Evolutionary conservation across 2,797 vertebrate species (phyloP).

Genomic region (Cynodonichthys magdalenae): DNA sequence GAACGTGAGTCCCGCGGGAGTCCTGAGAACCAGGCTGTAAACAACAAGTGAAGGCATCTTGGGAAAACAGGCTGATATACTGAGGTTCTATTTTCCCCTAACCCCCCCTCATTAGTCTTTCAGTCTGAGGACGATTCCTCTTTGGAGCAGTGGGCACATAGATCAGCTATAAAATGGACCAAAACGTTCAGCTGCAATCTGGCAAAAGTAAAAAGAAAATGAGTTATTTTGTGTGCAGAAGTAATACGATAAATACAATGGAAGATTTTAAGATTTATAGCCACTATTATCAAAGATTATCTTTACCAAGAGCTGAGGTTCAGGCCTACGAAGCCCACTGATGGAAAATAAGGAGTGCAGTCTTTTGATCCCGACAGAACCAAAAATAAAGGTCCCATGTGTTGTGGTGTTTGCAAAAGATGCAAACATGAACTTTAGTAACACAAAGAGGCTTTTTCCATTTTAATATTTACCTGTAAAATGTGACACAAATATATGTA

Average conservation of each 20-base stretch:
- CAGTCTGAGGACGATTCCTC: neutral
- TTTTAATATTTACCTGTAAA: constrained; percentile 18
- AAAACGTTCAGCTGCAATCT: neutral
- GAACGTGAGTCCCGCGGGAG: constrained; percentile 47
- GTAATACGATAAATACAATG: fast-evolving
- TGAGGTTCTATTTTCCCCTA: constrained; percentile 34
- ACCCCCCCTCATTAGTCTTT: constrained; percentile 8
- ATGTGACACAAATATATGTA: neutral
- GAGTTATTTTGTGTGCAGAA: neutral
- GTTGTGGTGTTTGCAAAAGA: constrained; percentile 45
- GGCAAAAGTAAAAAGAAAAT: neutral
- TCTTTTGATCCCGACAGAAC: constrained; percentile 41
- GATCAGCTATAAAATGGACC: neutral
- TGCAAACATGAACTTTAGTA: constrained; percentile 47
- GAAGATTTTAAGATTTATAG: neutral
- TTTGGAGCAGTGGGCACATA: neutral
- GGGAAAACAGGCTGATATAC: constrained; percentile 41
- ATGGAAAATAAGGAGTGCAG: constrained; percentile 40
- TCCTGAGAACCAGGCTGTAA: constrained; percentile 52
- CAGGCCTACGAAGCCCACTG: constrained; percentile 14
- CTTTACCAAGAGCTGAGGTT: neutral
- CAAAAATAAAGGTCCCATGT: constrained; percentile 44
- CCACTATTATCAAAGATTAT: neutral
- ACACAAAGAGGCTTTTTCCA: constrained; percentile 27
- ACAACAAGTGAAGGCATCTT: constrained; percentile 42